phyloP scores from a whole-genome alignment of 2,113 vertebrate genomes.

The Geococcyx californianus region DNA sequence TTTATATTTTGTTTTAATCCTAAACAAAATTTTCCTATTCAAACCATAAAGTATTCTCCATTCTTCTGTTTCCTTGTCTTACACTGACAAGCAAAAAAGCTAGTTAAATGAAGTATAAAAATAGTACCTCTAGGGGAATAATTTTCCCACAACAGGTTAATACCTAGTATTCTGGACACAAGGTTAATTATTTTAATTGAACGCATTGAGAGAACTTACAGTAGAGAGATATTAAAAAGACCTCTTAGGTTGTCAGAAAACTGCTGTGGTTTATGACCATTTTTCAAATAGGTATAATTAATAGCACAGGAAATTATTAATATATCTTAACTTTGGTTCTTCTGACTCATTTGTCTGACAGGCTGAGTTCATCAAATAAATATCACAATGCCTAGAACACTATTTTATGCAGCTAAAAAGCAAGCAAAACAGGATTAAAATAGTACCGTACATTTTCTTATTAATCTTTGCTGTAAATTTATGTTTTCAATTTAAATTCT shows the following conservation, averaged over 20 bases:
- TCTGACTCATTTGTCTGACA: background rate
- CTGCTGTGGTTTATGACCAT: background rate
- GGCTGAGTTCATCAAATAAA: background rate
- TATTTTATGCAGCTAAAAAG: background rate
- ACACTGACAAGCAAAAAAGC: background rate
- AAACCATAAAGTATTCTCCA: background rate
- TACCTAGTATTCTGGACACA: background rate
- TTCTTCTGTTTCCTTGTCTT: background rate
- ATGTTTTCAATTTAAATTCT: background rate
- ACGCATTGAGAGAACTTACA: background rate
- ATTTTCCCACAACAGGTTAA: constrained; percentile 17
- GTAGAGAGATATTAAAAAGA: background rate
- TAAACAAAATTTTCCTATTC: background rate
- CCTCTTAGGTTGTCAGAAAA: background rate
- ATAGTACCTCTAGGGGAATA: background rate
- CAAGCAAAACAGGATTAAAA: background rate
- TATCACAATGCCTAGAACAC: background rate
- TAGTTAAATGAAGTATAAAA: constrained; percentile 19
- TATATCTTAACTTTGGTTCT: background rate
- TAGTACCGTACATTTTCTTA: background rate
- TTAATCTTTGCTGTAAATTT: background rate
- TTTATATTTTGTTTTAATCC: background rate
- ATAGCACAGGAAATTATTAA: background rate
- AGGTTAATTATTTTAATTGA: constrained; percentile 31
- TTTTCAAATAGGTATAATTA: background rate